Evolutionary conservation across 2,888 invertebrate genomes (phyloP), one percentile per base, ranked within the genome.

Genomic region (Heteromurus nitidus): DNA sequence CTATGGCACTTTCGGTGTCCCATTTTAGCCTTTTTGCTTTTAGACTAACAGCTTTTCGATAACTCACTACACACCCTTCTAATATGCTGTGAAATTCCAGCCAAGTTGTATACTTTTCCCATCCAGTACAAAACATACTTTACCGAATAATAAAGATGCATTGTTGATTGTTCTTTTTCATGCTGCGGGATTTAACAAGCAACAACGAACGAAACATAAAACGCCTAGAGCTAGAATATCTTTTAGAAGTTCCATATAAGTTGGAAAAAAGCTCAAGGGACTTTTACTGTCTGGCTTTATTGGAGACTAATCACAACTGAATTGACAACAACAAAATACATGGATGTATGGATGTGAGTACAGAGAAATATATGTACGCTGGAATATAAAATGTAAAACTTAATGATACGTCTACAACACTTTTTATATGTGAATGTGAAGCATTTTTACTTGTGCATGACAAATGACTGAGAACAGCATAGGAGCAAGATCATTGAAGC

Each of bases 191-290:
- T 47, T 55, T 26, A 26, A 50, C 30, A 50, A 67, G 67, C 30
- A 47, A 67, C 47, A 47, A 30, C 50, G 3, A 47, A 3, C 11
- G n/a, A 2, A 50, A 20, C 5, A 50, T 18, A 68, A 68, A 67
- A 20, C 28, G 68, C 68, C 68, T 68, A 53, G 68, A 68, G 68
- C 68, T 31, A 30, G 31, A 30, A 11, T 68, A 53, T 68, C 53
- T 53, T 31, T 53, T 20, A 16, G 7, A 18, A 31, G 26, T 28
- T 50, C 31, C 24, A 28, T 2, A 16, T 22, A 30, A 18, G n/a
- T 18, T 9, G 24, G 28, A 30, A 50, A 30, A 53, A 20, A 30
- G 30, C 50, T 68, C 50, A 53, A 9, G 36, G 20, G 22, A 18
- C 50, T 22, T 50, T n/a, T n/a, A n/a, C n/a, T n/a, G n/a, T n/a